phyloP scores from a whole-genome alignment of 2,113 vertebrate species.

The Polypterus senegalus region DNA sequence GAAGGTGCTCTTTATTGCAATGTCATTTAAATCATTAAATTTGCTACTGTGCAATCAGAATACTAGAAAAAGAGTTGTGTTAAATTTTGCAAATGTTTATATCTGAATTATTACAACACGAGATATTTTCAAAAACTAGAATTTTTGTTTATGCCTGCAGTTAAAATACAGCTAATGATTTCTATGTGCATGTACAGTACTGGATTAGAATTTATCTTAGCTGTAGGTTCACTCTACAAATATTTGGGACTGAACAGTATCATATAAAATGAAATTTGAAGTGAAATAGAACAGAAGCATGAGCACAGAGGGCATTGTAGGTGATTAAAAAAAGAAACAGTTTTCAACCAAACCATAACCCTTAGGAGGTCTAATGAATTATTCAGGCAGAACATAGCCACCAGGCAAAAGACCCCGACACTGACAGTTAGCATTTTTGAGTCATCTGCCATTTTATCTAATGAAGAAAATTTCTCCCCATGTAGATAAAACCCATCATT shows the following conservation, averaged over 20 bases:
- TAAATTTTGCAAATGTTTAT: no score
- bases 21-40: no score
- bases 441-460: constrained; percentile 63
- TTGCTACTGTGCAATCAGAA: no score
- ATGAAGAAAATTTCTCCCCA: constrained; percentile 49
- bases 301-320: constrained; percentile 27
- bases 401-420: constrained; percentile 37
- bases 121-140: no score
- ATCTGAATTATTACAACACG: no score
- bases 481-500: constrained; percentile 59
- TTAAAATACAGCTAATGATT: no score
- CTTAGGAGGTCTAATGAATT: constrained; percentile 47
- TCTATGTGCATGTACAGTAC: no score
- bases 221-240: no score
- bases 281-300: constrained; percentile 23
- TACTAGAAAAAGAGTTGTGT: no score
- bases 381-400: constrained; percentile 46
- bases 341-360: constrained; percentile 32
- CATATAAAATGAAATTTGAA: constrained; percentile 24
- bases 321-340: constrained; percentile 21
- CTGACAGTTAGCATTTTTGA: constrained; percentile 35
- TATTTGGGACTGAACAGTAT: constrained; percentile 16
- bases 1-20: no score
- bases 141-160: no score
- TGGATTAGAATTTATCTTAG: no score